Base-by-base conservation (phyloP, 2,797 vertebrate species). In the Cossypha dichroa region DNA sequence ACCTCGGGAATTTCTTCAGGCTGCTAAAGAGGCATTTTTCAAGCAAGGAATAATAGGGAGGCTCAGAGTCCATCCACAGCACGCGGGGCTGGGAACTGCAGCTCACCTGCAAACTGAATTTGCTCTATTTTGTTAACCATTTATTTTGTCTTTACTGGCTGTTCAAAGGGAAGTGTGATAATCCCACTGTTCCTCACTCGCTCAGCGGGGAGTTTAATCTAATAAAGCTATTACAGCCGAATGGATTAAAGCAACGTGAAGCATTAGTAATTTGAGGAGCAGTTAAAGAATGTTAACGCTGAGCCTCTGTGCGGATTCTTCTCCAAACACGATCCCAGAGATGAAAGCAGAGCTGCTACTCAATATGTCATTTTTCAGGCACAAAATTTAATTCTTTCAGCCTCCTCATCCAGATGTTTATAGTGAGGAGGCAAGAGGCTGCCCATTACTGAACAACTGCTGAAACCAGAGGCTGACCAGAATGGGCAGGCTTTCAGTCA, bases 171-270 rank as follows among this genome's bases (percentile, higher is more conserved):
- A 97, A 97, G 97, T 92, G 96, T 95, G 97, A 97, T 97, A 97
- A 98, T 97, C 97, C 97, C 97, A 97, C 95, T 93, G 97, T 96
- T 97, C 97, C 97, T 96, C 83, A 91, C 96, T 94, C 34, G 73
- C 97, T 86, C 96, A 69, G 95, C 94, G 5, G 97, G 97, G 94
- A 97, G 97, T 97, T 98, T 97, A 97, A 97, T 97, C 97, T 97
- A 98, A 98, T 98, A 97, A 98, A 97, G 97, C 96, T 94, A 96
- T 96, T 94, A 94, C 94, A 89, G 93, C 18, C 68, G 55, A 94
- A 97, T 94, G 97, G 98, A 98, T 98, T 97, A 98, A 98, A 98
- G 97, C 97, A 97, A 98, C 92, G 93, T 87, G 96, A 97, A 94
- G 88, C 97, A 97, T 95, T 97, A 94, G 77, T 96, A 96, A 98